Conservation (phyloP, 2,888 invertebrate genomes). For the Trichogramma dendrolimi region DNA sequence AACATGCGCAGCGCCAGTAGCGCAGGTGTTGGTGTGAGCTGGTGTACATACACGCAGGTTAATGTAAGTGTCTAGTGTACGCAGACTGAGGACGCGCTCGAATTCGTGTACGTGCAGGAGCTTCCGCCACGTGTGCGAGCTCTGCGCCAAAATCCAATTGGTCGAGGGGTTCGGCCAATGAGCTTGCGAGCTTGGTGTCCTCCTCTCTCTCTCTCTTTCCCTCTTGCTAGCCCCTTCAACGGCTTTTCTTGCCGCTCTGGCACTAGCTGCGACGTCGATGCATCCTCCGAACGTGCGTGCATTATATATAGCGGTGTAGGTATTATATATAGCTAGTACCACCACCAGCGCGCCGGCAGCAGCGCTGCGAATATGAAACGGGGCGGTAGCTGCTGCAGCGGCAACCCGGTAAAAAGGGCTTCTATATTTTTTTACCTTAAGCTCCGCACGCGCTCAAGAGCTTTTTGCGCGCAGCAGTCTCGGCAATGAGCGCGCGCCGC, state of each 20-base stretch:
- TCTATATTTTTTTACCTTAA: too few relatives aligned
- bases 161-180: constrained; percentile 35
- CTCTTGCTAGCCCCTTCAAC: constrained; percentile 9
- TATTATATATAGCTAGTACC: too few relatives aligned
- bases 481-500: constrained; percentile 2
- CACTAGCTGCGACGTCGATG: too few relatives aligned
- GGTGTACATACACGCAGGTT: too few relatives aligned
- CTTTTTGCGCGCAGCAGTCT: constrained; percentile 23
- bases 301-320: too few relatives aligned
- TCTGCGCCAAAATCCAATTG: constrained; percentile 45
- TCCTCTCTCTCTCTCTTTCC: constrained; percentile 25
- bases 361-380: too few relatives aligned
- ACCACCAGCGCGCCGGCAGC: too few relatives aligned
- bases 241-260: constrained; percentile 19
- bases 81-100: constrained; percentile 28
- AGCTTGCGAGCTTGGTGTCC: constrained; percentile 15
- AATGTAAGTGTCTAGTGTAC: constrained; percentile 22
- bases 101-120: constrained; percentile 19
- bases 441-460: constrained; percentile 24
- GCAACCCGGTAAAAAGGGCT: too few relatives aligned
- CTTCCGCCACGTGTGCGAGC: constrained; percentile 47
- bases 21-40: too few relatives aligned
- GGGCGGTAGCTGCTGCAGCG: too few relatives aligned
- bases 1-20: too few relatives aligned
- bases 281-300: too few relatives aligned